Evolutionary conservation across 2,888 invertebrate genomes (phyloP), one percentile per base, ranked within the genome.

Genomic region (Stenodema calcarata): DNA sequence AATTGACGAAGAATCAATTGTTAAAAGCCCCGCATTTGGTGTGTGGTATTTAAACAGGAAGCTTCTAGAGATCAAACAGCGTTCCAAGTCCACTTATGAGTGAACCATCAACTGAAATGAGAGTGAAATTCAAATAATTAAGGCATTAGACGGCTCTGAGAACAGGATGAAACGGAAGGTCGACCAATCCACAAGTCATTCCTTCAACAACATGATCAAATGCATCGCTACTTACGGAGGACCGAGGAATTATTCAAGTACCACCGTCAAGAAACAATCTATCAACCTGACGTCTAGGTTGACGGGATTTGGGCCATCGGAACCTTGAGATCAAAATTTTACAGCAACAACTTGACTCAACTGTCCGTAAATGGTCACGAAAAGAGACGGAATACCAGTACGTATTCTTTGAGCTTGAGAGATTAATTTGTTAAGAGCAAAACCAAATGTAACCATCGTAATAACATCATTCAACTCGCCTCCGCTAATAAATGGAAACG

Each of bases 321-420:
- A 82, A 82, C 82, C 69, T 82, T 35, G 82, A 69, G 82, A 62
- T 35, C 69, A 82, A 82, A 82, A 69, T 82, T 82, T 82, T 69
- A 82, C 62, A 18, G 47, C 69, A 69, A 44, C 44, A 69, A 62
- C 82, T 69, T 69, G 82, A 42, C 18, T 41, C 82, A 11, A 82
- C 62, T 82, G 62, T 82, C 82, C 82, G 62, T 82, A 82, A 82
- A 82, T 82, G 82, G 82, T 82, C 82, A 82, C 82, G 82, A 35
- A 35, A 42, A 69, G 54, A 69, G 42, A 82, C 69, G n/a, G 76
- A 42, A 41, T 42, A 42, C 35, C 76, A 41, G 18, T 78, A 78
- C 44, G 27, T 14, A 23, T 16, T 42, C 78, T 18, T 9, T 44
- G 27, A 18, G 70, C 70, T 18, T 54, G 1, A 28, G 11, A 27